Conservation (phyloP, 37 sponge, comb jelly and placozoan genomes). For the Agelas oroides region DNA sequence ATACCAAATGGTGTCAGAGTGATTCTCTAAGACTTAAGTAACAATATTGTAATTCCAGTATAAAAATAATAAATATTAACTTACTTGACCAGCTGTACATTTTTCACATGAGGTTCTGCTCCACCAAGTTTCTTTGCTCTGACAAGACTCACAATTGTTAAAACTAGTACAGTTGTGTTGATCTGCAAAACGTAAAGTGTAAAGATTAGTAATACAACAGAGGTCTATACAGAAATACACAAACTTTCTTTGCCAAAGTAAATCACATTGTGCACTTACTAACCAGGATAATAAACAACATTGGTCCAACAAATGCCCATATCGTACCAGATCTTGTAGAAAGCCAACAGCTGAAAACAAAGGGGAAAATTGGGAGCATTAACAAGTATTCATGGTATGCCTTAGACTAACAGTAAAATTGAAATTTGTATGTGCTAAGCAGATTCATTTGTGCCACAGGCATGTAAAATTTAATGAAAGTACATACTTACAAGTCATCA, state of each 20-base stretch:
- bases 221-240: no score
- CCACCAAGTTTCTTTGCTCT: not conserved
- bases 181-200: conserved; percentile 21
- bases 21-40: no score
- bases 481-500: not conserved
- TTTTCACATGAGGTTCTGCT: conserved; percentile 9
- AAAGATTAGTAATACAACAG: not conserved
- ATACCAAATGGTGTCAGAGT: no score
- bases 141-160: conserved; percentile 1
- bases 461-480: not conserved
- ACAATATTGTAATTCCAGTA: no score
- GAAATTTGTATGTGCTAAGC: no score
- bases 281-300: conserved; percentile 53
- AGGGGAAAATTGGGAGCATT: not conserved
- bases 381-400: no score
- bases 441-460: not conserved
- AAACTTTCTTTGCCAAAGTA: not conserved
- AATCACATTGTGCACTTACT: not conserved
- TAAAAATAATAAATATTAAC: no score
- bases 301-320: conserved; percentile 55
- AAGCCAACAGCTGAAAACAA: no score
- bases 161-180: conserved; percentile 3
- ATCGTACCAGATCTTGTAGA: conserved; percentile 1
- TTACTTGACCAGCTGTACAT: not conserved
- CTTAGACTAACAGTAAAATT: no score